phyloP scores from a whole-genome alignment of 2,888 invertebrate species.

The Tillus elongatus region DNA sequence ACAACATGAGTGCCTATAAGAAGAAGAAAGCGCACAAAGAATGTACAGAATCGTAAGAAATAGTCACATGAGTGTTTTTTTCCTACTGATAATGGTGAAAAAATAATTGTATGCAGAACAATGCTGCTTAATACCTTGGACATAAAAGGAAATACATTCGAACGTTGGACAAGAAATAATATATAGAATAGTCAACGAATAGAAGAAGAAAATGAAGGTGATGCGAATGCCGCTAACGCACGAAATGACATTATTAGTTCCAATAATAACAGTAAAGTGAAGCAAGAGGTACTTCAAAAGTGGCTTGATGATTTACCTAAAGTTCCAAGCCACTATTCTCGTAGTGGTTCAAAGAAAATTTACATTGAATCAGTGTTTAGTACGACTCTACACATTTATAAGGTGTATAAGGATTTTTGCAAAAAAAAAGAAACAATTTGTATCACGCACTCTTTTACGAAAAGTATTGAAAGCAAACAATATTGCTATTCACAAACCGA shows the following conservation, averaged over 20 bases:
- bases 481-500: no score
- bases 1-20: background rate
- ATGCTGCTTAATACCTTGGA: conserved; percentile 1
- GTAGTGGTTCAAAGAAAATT: no score
- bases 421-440: no score
- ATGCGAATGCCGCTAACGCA: background rate
- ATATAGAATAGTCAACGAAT: background rate
- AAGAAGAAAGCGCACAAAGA: conserved; percentile 1
- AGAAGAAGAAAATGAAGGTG: background rate
- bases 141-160: conserved; percentile 2
- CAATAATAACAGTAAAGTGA: conserved; percentile 3
- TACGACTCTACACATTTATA: no score
- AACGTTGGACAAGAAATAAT: background rate
- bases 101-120: conserved; percentile 2
- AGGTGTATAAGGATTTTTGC: no score
- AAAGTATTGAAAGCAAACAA: no score
- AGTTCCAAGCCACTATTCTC: no score
- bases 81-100: conserved; percentile 2
- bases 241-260: background rate
- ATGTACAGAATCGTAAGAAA: conserved; percentile 1
- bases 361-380: no score
- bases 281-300: background rate
- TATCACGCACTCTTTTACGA: no score
- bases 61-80: conserved; percentile 2
- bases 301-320: no score